Evolutionary conservation across 2,797 vertebrate species (phyloP).

Genomic region (Lates japonicus): DNA sequence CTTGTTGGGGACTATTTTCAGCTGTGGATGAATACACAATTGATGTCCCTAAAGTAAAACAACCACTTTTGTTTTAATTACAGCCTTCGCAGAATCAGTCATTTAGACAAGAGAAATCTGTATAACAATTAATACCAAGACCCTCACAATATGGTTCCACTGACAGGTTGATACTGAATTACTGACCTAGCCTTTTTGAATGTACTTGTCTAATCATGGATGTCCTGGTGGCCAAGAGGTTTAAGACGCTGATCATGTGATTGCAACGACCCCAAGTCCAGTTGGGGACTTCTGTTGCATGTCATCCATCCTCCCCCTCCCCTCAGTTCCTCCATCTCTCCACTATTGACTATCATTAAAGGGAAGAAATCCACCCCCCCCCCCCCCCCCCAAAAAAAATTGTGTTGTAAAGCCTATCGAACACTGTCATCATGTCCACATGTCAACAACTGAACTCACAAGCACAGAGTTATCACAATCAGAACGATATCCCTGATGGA

Average conservation of each 20-base stretch:
- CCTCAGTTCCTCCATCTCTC: constrained; percentile 23
- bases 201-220: not conserved
- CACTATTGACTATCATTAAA: constrained; percentile 12
- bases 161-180: too few relatives aligned
- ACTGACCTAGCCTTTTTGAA: not conserved
- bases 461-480: constrained; percentile 14
- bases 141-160: not conserved
- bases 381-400: not conserved
- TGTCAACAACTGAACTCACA: constrained; percentile 17
- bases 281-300: too few relatives aligned
- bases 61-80: too few relatives aligned
- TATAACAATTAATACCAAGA: not conserved
- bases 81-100: not conserved
- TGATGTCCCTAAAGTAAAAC: too few relatives aligned
- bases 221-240: not conserved
- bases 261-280: too few relatives aligned
- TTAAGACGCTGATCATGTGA: too few relatives aligned
- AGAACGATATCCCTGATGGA: constrained; percentile 5
- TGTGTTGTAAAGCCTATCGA: too few relatives aligned
- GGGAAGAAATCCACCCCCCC: constrained; percentile 5
- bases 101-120: too few relatives aligned
- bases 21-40: constrained; percentile 1
- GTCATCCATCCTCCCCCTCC: not conserved
- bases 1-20: constrained; percentile 31
- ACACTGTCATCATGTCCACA: constrained; percentile 8